Percentiles rank a stretch among this genome's conserved stretches.
These are phyloP conservation scores for Drosophila colorata DNA, from an alignment of 2,888 invertebrate genomes.

Conservation along the genomic window DNA sequence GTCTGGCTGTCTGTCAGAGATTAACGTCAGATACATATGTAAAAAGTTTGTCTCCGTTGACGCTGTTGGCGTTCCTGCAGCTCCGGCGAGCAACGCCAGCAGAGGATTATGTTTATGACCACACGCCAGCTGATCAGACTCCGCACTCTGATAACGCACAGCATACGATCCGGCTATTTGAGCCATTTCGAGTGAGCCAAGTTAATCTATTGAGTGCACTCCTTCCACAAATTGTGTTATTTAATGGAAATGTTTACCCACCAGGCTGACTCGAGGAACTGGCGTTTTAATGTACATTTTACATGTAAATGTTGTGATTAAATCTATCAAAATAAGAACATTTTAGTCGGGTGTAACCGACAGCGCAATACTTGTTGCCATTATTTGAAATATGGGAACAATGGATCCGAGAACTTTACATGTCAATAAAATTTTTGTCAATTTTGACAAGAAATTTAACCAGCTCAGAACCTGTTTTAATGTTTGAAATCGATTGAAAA, in stretches of 20 bases:
- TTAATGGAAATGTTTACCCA: slow-evolving; percentile 8
- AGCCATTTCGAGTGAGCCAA: slow-evolving; percentile 12
- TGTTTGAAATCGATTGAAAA: no score
- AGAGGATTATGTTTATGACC: slow-evolving; percentile 69
- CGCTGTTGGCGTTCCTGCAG: slow-evolving; percentile 41
- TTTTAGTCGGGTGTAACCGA: no score
- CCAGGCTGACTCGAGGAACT: neutral
- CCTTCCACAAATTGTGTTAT: slow-evolving; percentile 20
- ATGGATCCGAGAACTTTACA: no score
- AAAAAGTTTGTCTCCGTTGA: slow-evolving; percentile 41
- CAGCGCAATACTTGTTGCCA: no score
- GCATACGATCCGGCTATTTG: slow-evolving; percentile 14
- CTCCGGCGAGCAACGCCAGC: slow-evolving; percentile 37
- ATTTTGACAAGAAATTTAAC: no score
- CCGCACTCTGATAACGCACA: slow-evolving; percentile 19
- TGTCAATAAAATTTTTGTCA: no score
- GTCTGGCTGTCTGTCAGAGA: slow-evolving; percentile 41
- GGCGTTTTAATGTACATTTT: no score
- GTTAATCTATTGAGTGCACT: slow-evolving; percentile 19
- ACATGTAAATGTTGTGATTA: no score
- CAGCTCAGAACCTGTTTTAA: no score
- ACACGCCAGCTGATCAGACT: slow-evolving; percentile 45
- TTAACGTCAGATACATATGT: slow-evolving; percentile 65
- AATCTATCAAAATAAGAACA: no score
- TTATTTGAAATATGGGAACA: no score